Conservation (phyloP, 2,888 invertebrate species). For the Tribolium freemani region DNA sequence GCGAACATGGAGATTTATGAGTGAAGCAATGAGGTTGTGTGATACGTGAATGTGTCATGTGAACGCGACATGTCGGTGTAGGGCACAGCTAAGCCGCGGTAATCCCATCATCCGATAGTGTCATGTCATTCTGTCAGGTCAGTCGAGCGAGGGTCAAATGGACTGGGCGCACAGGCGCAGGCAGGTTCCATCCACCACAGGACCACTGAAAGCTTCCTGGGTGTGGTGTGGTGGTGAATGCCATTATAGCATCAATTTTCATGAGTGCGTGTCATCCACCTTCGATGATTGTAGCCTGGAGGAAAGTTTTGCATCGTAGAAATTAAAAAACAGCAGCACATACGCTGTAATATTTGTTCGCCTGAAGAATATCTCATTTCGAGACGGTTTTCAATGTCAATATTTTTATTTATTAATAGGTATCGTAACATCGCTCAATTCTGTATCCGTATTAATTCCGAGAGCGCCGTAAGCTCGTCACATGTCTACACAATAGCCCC, state of each 20-base stretch:
- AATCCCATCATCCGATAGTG: conserved; percentile 68
- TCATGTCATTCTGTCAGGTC: conserved; percentile 69
- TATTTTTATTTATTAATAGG: conserved; percentile 57
- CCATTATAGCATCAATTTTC: conserved; percentile 45
- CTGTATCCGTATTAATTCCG: conserved; percentile 59
- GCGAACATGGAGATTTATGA: conserved; percentile 22
- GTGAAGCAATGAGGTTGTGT: conserved; percentile 46
- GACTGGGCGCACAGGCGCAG: conserved; percentile 54
- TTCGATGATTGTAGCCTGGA: background rate
- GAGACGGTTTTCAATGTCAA: conserved; percentile 46
- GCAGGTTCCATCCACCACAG: conserved; percentile 48
- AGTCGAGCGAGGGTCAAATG: conserved; percentile 57
- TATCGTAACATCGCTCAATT: conserved; percentile 44
- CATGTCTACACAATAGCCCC: conserved; percentile 64
- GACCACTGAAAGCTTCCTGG: conserved; percentile 45
- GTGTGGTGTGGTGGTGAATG: conserved; percentile 50
- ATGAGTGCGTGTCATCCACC: conserved; percentile 31
- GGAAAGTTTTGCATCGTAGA: background rate
- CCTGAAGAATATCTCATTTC: conserved; percentile 13
- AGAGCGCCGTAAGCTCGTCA: conserved; percentile 62
- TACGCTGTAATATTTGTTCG: background rate
- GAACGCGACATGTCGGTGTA: conserved; percentile 63
- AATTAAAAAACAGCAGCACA: background rate
- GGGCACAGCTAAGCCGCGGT: conserved; percentile 66
- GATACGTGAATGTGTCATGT: conserved; percentile 57